Base-by-base conservation (phyloP, 1,140 invertebrate species). In the Drosophila nigromelanica region DNA sequence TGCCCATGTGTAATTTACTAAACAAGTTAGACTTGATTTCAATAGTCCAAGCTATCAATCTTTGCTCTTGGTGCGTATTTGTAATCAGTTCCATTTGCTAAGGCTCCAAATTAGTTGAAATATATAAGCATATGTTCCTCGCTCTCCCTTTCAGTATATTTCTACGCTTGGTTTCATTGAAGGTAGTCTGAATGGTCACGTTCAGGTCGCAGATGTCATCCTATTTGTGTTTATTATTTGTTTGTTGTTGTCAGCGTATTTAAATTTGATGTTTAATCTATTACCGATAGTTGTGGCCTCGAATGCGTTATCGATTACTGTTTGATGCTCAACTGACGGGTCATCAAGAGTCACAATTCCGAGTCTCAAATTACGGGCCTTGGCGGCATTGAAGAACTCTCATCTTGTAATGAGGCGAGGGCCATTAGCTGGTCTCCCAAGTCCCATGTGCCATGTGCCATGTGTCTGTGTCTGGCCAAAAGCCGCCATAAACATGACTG, bases 401-500 rank as follows among this genome's bases (percentile, higher is more conserved):
- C 14, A 43, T 51, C 54, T 79, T 70, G 51, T 75, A 64, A 64
- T 42, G 30, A 51, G 63, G 37, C 70, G 43, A 40, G 37, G 67
- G 59, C 33, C 61, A 75, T 82, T 78, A 81, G 61, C 74, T 75
- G 50, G 39, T n/a, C 40, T 70, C 51, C 40, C 58, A 74, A 39
- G 45, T 67, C 15, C 39, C 24, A 43, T 76, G 12, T 39, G 1
- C 18, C 18, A 18, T 27, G 27, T 27, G 27, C 0, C 5, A 27
- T 27, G 27, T 27, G 64, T 73, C 61, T 78, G 69, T 56, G 21
- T 15, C 18, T 48, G 59, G 39, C 48, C 64, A 50, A 72, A 78
- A 87, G 63, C 59, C 71, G 75, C 37, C 75, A 82, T 78, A 87
- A 81, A 86, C 70, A 87, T 87, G 75, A 56, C 76, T 83, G 76